phyloP scores from a whole-genome alignment of 2,888 invertebrate genomes.

The Meiosimyza decipiens region DNA sequence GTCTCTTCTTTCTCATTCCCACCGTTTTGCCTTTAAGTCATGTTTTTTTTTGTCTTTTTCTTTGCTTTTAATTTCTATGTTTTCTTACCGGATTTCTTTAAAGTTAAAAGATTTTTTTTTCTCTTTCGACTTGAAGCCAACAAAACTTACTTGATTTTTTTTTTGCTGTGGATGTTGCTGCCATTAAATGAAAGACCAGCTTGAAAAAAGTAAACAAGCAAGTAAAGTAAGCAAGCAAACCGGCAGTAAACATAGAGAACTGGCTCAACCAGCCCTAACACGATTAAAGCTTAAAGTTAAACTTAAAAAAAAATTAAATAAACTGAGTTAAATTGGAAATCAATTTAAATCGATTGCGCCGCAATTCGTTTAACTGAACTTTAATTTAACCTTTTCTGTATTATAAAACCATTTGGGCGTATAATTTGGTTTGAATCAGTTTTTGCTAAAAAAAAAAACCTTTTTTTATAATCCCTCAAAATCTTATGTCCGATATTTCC shows the following conservation, averaged over 20 bases:
- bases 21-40: not conserved
- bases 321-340: constrained; percentile 15
- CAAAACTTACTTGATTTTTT: constrained; percentile 21
- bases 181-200: not conserved
- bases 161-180: not conserved
- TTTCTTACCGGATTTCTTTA: constrained; percentile 3
- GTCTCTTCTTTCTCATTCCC: constrained; percentile 11
- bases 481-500: too few relatives aligned
- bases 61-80: too few relatives aligned
- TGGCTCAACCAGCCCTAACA: constrained; percentile 14
- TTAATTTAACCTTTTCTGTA: too few relatives aligned
- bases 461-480: too few relatives aligned
- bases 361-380: too few relatives aligned
- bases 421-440: too few relatives aligned
- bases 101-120: constrained; percentile 11
- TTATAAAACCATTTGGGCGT: too few relatives aligned
- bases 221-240: not conserved
- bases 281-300: not conserved
- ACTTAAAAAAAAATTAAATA: not conserved
- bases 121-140: constrained; percentile 11
- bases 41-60: not conserved
- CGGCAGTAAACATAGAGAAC: not conserved
- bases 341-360: constrained; percentile 7
- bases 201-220: not conserved
- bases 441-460: too few relatives aligned